Evolutionary conservation across 2,113 vertebrate species (phyloP).

Genomic region (Passer domesticus): DNA sequence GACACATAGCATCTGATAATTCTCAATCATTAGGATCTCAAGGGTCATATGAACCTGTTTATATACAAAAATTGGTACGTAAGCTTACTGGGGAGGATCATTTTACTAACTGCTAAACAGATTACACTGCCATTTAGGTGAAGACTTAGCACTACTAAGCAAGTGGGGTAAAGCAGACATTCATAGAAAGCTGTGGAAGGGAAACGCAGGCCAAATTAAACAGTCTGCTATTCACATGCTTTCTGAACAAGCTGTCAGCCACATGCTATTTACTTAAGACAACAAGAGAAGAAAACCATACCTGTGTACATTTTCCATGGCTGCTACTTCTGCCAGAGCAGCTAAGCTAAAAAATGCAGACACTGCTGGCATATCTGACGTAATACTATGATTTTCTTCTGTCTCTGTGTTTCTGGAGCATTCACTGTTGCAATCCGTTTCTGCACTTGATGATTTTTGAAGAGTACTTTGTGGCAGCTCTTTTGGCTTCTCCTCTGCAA

Average conservation of each 20-base stretch:
- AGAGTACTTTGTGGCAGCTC: slow-evolving; percentile 80
- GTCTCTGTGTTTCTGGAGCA: slow-evolving; percentile 73
- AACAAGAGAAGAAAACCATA: slow-evolving; percentile 40
- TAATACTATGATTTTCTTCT: slow-evolving; percentile 74
- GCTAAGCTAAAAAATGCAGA: slow-evolving; percentile 95
- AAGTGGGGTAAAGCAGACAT: background rate
- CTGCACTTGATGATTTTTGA: slow-evolving; percentile 74
- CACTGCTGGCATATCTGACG: slow-evolving; percentile 77
- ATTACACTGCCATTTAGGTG: background rate
- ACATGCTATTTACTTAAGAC: background rate
- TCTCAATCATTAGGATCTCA: background rate
- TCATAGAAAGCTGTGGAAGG: background rate
- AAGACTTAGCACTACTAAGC: background rate
- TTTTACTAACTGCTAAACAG: background rate
- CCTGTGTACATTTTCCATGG: slow-evolving; percentile 99
- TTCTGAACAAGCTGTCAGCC: background rate
- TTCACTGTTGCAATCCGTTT: slow-evolving; percentile 83
- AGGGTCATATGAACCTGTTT: background rate
- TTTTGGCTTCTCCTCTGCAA: slow-evolving; percentile 86
- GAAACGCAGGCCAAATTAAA: background rate
- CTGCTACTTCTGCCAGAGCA: slow-evolving; percentile 98
- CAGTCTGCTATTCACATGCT: background rate
- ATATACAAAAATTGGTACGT: background rate
- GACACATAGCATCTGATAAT: background rate
- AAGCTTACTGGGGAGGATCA: background rate